Base-by-base conservation (phyloP, 2,888 invertebrate genomes). In the Leptinotarsa haldemani region DNA sequence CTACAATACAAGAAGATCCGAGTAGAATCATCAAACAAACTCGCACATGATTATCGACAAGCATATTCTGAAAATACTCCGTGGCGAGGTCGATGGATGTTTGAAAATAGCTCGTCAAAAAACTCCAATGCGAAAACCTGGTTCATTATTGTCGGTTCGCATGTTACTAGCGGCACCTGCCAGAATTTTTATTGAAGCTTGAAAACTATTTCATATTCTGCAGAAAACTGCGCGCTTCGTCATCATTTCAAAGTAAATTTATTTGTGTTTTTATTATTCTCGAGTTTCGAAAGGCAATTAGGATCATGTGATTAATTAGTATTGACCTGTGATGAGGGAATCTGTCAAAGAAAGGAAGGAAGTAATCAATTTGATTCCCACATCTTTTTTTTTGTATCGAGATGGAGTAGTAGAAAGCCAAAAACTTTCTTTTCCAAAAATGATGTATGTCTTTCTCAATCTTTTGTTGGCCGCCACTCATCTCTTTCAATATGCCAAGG, bases 91-190 rank as follows among this genome's bases (percentile, higher is more conserved):
- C 61, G 7, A 40, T 22, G 58, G 15, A 22, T 25, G 25, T 58
- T 25, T 20, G 25, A 58, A 22, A 58, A 58, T 58, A 40, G 40
- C 9, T 40, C 12, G 40, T 40, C 50, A 50, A 50, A 50, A 16
- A 61, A 30, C 18, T 25, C 30, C n/a, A 61, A 40, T 16, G 30
- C 16, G 30, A 61, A 61, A 16, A 61, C 30, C 61, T 61, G 15
- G 20, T 56, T 13, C 12, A 20, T 56, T 61, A 9, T 16, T 16
- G 25, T 25, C 25, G 61, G 2, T 25, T n/a, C 7, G 16, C 30
- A n/a, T 30, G 30, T 16, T 40, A 18, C 30, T 61, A 61, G 61
- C 30, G 61, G 30, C 61, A 61, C 40, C 61, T 61, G 25, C 40
- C 9, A 30, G 30, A 40, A 61, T 40, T 16, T 25, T 25, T 9